Evolutionary conservation across 30 jellyfish, hydroid and myxozoan species (phyloP), one percentile per base, ranked within the genome.

Genomic region (Aurelia aurita): DNA sequence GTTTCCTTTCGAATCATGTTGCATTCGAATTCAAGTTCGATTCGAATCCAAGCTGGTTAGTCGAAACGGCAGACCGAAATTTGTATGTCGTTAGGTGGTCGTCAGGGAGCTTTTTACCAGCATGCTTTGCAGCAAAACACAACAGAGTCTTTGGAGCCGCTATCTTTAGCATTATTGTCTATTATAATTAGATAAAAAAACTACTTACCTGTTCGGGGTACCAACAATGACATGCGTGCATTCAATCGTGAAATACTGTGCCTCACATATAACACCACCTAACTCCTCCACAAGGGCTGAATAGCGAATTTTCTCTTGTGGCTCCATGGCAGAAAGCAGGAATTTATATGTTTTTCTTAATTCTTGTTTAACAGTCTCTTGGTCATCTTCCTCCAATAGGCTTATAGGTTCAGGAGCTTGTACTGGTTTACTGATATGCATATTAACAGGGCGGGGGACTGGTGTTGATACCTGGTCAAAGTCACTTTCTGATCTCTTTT

Each of bases 141-240:
- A n/a, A n/a, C n/a, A n/a, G n/a, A n/a, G n/a, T n/a, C n/a, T n/a
- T n/a, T n/a, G n/a, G n/a, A n/a, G n/a, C n/a, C n/a, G n/a, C n/a
- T n/a, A n/a, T n/a, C n/a, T n/a, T n/a, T n/a, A n/a, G n/a, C n/a
- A n/a, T n/a, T n/a, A n/a, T n/a, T n/a, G n/a, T n/a, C n/a, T n/a
- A n/a, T n/a, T n/a, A n/a, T n/a, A n/a, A n/a, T n/a, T n/a, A n/a
- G n/a, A n/a, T n/a, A n/a, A n/a, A n/a, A n/a, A 44, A 46, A 72
- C 32, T 64, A 8, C 69, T 3, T 39, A 39, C 51, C 51, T 39
- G 90, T 58, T 95, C 12, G 99, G 97, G n/a, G 86, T 82, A 12
- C 97, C 96, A 58, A 91, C 94, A n/a, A 95, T 63, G 34, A 85
- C 97, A 74, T 95, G 99, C 14, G 98, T 84, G 86, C 99, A 95